Conservation (phyloP, 2,797 vertebrate species). For the Scleropages formosus region DNA sequence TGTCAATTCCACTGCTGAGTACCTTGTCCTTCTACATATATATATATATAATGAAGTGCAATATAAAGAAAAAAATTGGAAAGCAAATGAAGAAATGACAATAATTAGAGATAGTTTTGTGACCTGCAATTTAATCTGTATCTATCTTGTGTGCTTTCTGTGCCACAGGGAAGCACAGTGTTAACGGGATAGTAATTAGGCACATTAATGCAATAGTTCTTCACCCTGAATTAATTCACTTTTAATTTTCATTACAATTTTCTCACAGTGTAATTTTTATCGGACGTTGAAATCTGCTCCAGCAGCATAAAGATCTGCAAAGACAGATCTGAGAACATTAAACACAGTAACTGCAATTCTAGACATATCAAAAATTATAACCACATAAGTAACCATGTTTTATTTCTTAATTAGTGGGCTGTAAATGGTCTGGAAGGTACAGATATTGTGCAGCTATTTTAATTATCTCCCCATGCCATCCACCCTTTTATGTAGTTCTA, state of each 20-base stretch:
- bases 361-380: constrained; percentile 47
- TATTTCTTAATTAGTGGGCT: constrained; percentile 43
- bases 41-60: no score
- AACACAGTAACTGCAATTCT: constrained; percentile 47
- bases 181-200: constrained; percentile 74
- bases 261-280: constrained; percentile 65
- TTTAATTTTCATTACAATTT: constrained; percentile 60
- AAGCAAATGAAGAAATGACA: no score
- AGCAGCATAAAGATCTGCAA: constrained; percentile 50
- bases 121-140: no score
- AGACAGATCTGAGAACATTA: constrained; percentile 49
- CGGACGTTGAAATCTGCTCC: constrained; percentile 62
- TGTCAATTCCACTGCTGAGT: no score
- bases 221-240: constrained; percentile 65
- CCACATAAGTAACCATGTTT: constrained; percentile 44
- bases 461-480: constrained; percentile 34
- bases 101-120: no score
- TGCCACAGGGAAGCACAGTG: constrained; percentile 64
- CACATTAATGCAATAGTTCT: constrained; percentile 58
- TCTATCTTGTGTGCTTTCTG: constrained; percentile 61
- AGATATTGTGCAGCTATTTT: constrained; percentile 30
- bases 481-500: constrained; percentile 23
- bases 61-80: no score
- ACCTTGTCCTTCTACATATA: no score
- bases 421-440: constrained; percentile 36